Evolutionary conservation across 2,113 vertebrate genomes (phyloP), one percentile per base, ranked within the genome.

Genomic region (Puma concolor): DNA sequence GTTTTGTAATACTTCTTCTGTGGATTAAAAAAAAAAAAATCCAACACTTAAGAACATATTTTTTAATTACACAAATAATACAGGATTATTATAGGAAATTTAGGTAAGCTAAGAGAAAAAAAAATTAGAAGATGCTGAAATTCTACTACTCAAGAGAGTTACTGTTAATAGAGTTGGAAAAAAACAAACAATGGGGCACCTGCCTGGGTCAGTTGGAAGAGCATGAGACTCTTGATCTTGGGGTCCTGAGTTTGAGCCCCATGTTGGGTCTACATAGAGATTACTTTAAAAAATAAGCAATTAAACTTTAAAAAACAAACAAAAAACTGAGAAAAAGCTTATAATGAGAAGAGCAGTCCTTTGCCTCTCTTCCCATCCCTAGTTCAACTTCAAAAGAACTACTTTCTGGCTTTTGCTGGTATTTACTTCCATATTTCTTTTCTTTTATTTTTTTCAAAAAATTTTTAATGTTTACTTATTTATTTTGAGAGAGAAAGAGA

Each of bases 31-130:
- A 86, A 86, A 60, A 86, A 31, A 66, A 13, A 44, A 41, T 84
- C 23, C 0, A 85, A 27, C 27, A 41, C 11, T 91, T 81, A 82
- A 92, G 83, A 85, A 54, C 64, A 44, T 36, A 44, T 69, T 88
- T 52, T 25, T 8, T 91, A 91, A 81, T 71, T 69, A 92, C 0
- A 74, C 4, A 96, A 52, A 13, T 95, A 41, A 85, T 82, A 69
- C 4, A 82, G 72, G n/a, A 76, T 69, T 96, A 87, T 76, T 88
- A 79, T 48, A n/a, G 60, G 87, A 95, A 96, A 71, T 83, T 85
- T 86, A 90, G 67, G 82, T 66, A 92, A 82, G 6, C 41, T 13
- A 50, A 76, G 69, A 94, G 36, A 76, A 81, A 94, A 95, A 72
- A 72, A 38, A 84, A 83, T 88, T 80, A 64, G 96, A 89, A 74